Evolutionary conservation across 1,140 invertebrate genomes (phyloP), one percentile per base, ranked within the genome.

Genomic region (Ditylenchus dipsaci): DNA sequence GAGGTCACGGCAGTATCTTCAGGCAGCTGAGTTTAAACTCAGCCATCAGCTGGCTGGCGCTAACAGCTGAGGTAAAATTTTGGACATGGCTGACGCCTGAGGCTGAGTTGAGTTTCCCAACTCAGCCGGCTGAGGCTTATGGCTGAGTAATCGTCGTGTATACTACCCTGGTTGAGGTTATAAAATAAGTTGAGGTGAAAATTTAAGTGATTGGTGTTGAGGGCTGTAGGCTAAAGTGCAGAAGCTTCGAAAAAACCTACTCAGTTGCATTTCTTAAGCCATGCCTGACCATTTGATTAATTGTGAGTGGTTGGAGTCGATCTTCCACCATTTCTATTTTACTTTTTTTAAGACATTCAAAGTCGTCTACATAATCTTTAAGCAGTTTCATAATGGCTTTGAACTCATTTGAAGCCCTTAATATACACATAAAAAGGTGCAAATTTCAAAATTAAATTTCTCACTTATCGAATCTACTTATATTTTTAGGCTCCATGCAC

Each of bases 261-360:
- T 38, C 53, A 21, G 27, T 61, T 61, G 21, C 15, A 49, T 63
- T 53, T 49, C 65, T 23, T 43, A 67, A 27, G 5, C 68, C 68
- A 29, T 69, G 68, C 49, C 68, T 38, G 38, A 69, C 68, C 68
- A 69, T 69, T 62, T 59, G 68, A 33, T 69, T 69, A 17, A 71
- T n/a, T n/a, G 57, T 11, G 1, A 68, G 43, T 21, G 66, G 21
- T 19, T 23, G 65, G 19, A 68, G 63, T 1, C 45, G n/a, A 23
- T 69, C 53, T 21, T 69, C 60, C 9, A 65, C 29, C 21, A 69
- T 67, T 53, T 69, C 53, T 17, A 69, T 19, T 17, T 30, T 19
- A 9, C 29, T n/a, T 13, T 30, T 9, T 21, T 67, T 21, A 3
- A 67, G 15, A 30, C 66, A 67, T 21, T 67, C 27, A 33, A 29